These are phyloP conservation scores for Emydoidea blandingii DNA, from an alignment of 2,797 vertebrate species.

Conservation along the genomic window DNA sequence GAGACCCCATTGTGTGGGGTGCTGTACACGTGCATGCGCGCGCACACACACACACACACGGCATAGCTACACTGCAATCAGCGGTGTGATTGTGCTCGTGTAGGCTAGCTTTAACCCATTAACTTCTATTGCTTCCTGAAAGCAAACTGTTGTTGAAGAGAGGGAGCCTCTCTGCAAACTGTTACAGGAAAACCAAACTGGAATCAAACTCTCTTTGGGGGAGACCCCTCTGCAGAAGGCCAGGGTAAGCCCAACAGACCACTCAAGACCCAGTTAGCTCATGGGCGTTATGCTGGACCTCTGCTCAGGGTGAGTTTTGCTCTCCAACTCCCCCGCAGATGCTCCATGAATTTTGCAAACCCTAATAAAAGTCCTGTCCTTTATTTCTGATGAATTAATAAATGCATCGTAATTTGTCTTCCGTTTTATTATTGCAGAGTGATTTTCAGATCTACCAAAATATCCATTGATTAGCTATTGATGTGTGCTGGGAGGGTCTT, in stretches of 20 bases:
- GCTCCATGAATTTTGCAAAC: neutral
- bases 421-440: slow-evolving; percentile 8
- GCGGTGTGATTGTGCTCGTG: neutral
- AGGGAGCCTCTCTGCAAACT: neutral
- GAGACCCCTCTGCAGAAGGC: neutral
- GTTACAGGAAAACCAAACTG: neutral
- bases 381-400: slow-evolving; percentile 34
- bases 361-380: neutral
- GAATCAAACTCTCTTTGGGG: neutral
- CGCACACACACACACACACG: no score
- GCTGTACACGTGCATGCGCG: neutral
- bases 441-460: neutral
- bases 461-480: slow-evolving; percentile 24
- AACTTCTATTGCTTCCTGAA: neutral
- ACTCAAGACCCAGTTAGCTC: neutral
- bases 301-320: neutral
- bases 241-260: no score
- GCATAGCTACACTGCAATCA: neutral
- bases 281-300: rapidly evolving
- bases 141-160: neutral
- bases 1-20: neutral
- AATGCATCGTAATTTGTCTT: slow-evolving; percentile 40
- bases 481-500: neutral
- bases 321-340: slow-evolving; percentile 10
- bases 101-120: neutral